Percentiles rank a stretch among this genome's conserved stretches.
Conservation (phyloP, 1,140 invertebrate genomes). For the Aleiodes sp. region DNA sequence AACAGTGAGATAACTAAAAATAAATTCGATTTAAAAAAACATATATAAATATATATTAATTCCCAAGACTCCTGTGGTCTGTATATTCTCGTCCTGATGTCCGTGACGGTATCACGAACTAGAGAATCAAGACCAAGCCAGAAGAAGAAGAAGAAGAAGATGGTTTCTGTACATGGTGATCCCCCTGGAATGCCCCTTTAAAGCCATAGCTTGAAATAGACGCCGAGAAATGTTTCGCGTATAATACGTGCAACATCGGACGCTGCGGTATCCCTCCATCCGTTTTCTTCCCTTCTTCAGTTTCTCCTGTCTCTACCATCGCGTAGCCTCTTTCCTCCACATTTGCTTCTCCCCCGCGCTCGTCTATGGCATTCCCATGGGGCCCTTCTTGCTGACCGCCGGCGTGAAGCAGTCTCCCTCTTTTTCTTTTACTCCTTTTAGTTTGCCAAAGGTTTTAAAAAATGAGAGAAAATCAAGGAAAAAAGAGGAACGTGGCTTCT, state of each 20-base stretch:
- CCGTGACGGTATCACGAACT: conserved; percentile 27
- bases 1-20: conserved; percentile 18
- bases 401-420: conserved; percentile 13
- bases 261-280: conserved; percentile 40
- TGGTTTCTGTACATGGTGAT: conserved; percentile 48
- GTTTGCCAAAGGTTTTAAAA: conserved; percentile 36
- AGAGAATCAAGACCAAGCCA: conserved; percentile 20
- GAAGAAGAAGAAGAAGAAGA: background rate
- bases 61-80: conserved; percentile 14
- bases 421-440: conserved; percentile 1
- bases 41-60: background rate
- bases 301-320: conserved; percentile 17
- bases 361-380: background rate
- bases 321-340: too few species aligned
- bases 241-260: background rate
- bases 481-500: conserved; percentile 24
- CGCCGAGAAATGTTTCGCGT: background rate
- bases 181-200: conserved; percentile 49
- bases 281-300: background rate
- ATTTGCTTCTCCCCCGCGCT: background rate
- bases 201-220: background rate
- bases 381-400: background rate
- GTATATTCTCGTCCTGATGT: background rate
- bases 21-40: background rate
- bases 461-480: conserved; percentile 1